phyloP scores from a whole-genome alignment of 2,888 invertebrate genomes.

The Leptinotarsa haldemani region DNA sequence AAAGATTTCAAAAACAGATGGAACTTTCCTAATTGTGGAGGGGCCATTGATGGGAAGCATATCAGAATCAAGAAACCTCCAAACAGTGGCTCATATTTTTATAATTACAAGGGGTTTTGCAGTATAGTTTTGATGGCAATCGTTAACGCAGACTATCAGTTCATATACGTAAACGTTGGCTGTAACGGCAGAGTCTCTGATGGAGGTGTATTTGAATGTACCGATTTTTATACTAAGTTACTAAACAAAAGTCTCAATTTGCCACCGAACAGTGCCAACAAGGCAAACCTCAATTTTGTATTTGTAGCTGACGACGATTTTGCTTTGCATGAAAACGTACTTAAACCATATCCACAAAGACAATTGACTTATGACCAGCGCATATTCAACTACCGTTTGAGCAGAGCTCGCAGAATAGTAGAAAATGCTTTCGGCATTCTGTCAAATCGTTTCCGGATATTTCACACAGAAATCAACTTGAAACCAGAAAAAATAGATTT shows the following conservation, averaged over 20 bases:
- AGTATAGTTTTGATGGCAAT: slow-evolving; percentile 40
- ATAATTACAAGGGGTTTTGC: slow-evolving; percentile 21
- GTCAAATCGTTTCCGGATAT: slow-evolving; percentile 33
- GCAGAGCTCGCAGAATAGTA: slow-evolving; percentile 32
- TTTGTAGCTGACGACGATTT: slow-evolving; percentile 40
- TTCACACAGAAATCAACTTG: slow-evolving; percentile 41
- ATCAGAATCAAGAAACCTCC: slow-evolving; percentile 42
- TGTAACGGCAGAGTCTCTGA: slow-evolving; percentile 3
- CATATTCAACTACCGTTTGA: slow-evolving; percentile 37
- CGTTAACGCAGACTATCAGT: slow-evolving; percentile 36
- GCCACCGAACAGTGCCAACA: neutral
- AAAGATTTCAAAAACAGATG: slow-evolving; percentile 40
- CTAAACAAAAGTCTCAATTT: slow-evolving; percentile 5
- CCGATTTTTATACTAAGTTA: slow-evolving; percentile 9
- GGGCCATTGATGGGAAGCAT: slow-evolving; percentile 48
- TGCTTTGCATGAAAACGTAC: slow-evolving; percentile 33
- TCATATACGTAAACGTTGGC: slow-evolving; percentile 35
- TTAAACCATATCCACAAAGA: slow-evolving; percentile 37
- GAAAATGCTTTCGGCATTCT: slow-evolving; percentile 40
- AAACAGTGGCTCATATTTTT: slow-evolving; percentile 37
- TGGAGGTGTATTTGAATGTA: neutral
- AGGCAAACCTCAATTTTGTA: slow-evolving; percentile 30
- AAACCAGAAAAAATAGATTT: slow-evolving; percentile 34
- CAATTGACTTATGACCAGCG: slow-evolving; percentile 29
- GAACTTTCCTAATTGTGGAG: slow-evolving; percentile 48